Conservation (phyloP, 2,113 vertebrate genomes). For the Ptyas mucosa region DNA sequence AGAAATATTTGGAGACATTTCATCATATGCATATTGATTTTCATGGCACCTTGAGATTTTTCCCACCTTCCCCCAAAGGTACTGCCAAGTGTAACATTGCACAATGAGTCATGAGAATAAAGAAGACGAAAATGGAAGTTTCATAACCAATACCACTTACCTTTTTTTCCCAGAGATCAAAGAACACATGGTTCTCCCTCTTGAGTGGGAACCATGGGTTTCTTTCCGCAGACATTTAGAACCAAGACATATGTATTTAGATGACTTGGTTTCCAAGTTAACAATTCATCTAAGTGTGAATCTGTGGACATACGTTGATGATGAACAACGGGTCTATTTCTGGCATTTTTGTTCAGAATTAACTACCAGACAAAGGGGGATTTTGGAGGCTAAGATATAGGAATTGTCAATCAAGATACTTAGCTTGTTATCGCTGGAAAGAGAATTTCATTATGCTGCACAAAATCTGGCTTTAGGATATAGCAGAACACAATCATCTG, state of each 20-base stretch:
- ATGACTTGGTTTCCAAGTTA: not conserved
- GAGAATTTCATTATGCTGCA: not conserved
- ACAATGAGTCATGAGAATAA: conserved; percentile 24
- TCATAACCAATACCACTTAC: not conserved
- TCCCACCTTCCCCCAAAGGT: conserved; percentile 27
- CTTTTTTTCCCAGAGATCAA: not conserved
- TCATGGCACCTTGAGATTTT: conserved; percentile 25
- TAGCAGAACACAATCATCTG: not conserved
- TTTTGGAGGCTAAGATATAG: not conserved
- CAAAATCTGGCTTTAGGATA: not conserved
- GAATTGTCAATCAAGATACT: not conserved
- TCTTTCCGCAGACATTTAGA: conserved; percentile 14
- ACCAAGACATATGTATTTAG: conserved; percentile 16
- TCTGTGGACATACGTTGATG: conserved; percentile 5
- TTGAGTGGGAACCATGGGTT: conserved; percentile 17
- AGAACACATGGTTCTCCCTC: conserved; percentile 20
- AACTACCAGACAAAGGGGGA: not conserved
- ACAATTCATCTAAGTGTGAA: not conserved
- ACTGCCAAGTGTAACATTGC: not conserved
- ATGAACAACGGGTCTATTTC: not conserved
- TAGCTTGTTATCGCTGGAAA: conserved; percentile 1
- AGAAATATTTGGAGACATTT: conserved; percentile 27
- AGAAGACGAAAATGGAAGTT: not conserved
- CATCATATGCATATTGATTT: not conserved
- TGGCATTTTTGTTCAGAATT: conserved; percentile 27